A percentile compares a stretch with the other conserved stretches of the same genome.
Evolutionary conservation across 1,140 invertebrate species (phyloP).

Genomic region (Leguminivora glycinivorella): DNA sequence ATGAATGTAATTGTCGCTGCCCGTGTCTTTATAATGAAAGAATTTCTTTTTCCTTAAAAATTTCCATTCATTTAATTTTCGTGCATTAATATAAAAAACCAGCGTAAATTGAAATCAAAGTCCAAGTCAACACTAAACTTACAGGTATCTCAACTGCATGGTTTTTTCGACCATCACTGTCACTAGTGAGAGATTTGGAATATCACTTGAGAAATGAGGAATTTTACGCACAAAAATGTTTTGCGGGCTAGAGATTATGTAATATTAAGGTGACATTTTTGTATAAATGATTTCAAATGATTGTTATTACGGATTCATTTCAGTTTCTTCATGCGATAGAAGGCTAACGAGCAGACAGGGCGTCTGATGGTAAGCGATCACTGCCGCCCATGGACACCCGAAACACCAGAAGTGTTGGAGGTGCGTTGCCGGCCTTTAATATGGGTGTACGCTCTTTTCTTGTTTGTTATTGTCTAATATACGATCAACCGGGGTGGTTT

Average conservation of each 20-base stretch:
- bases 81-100: neutral
- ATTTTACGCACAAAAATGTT: constrained; percentile 6
- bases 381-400: no score
- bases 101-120: neutral
- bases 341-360: no score
- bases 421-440: no score
- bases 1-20: neutral
- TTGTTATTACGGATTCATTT: neutral
- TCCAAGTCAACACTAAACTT: no score
- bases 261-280: neutral
- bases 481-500: no score
- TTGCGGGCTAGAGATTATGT: neutral
- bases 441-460: no score
- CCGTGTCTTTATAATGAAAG: neutral
- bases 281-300: neutral
- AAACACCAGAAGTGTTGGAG: no score
- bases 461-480: no score
- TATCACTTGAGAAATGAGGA: neutral
- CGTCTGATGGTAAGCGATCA: no score
- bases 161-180: neutral
- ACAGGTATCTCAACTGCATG: neutral
- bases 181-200: neutral
- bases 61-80: neutral
- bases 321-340: no score
- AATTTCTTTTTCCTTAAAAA: neutral